Base-by-base conservation (phyloP, 2,797 vertebrate genomes). In the Fringilla coelebs region DNA sequence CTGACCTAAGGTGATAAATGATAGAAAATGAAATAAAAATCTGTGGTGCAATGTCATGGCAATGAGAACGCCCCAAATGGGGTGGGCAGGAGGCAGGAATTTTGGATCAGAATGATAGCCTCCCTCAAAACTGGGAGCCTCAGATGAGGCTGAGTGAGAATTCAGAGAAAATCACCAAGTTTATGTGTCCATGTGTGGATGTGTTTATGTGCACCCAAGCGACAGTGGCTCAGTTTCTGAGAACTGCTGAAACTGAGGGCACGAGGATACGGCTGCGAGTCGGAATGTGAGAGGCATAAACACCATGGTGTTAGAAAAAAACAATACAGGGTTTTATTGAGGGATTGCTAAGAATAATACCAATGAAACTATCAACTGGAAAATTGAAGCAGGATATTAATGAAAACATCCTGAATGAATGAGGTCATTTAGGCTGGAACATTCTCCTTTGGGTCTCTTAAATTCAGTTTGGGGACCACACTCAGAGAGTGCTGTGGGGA, bases 361-460 rank as follows among this genome's bases (percentile, higher is more conserved):
- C 49, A 41, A 45, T 67, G 82, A 73, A 96, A 63, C 46, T 82
- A 84, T 92, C 80, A 88, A 17, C 71, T 88, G 89, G 74, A 91
- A 94, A 92, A 82, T 1, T 58, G 91, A 84, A 81, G 85, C 10
- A 61, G 61, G 32, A 26, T 73, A 65, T 94, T 86, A 85, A 57
- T 65, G 80, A 73, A 93, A 88, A 54, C 38, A 51, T 70, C 48
- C 63, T 61, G 76, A 82, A 63, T 76, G 79, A 75, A 66, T 61
- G 62, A 88, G 70, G 34, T 91, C 6, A 36, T 82, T 94, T 73
- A 57, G 41, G 38, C 63, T 71, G 28, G 79, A 86, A 36, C 51
- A 7, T 78, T 77, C 28, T 92, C 77, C 60, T 78, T 43, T 52
- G 71, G 19, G 48, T 85, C 55, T 66, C 90, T 52, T 86, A 34